Conservation (phyloP, 2,888 invertebrate genomes). For the Conistra vaccinii region DNA sequence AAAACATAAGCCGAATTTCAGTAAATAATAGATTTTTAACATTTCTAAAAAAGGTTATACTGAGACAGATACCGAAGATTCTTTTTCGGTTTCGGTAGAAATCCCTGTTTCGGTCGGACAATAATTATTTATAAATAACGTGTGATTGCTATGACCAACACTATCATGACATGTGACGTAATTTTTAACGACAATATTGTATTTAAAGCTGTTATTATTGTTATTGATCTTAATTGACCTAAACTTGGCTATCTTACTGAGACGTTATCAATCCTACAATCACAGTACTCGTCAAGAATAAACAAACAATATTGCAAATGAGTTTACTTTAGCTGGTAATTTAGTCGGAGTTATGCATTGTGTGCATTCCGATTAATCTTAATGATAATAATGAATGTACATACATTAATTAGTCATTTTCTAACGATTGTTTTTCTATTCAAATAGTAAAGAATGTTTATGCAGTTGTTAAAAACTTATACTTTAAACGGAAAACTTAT, state of each 20-base stretch:
- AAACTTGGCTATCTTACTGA: constrained; percentile 19
- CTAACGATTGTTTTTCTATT: neutral
- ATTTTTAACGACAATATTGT: constrained; percentile 28
- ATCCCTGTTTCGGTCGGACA: no score
- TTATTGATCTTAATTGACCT: constrained; percentile 49
- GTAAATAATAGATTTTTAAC: no score
- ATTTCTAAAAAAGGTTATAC: no score
- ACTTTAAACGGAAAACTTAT: no score
- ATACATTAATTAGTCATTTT: neutral
- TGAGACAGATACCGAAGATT: no score
- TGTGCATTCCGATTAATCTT: neutral
- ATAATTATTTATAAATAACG: no score
- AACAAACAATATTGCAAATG: constrained; percentile 24
- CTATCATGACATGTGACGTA: constrained; percentile 32
- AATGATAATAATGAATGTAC: constrained; percentile 1
- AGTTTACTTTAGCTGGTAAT: neutral
- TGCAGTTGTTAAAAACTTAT: no score
- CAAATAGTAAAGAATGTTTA: no score
- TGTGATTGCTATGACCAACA: constrained; percentile 19
- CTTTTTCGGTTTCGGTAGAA: no score
- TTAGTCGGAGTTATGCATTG: neutral
- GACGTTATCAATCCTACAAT: neutral
- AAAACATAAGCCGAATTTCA: no score
- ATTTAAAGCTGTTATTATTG: constrained; percentile 36
- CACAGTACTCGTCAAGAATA: constrained; percentile 5